phyloP scores from a whole-genome alignment of 1,140 invertebrate species.

The Sycobia sp. region DNA sequence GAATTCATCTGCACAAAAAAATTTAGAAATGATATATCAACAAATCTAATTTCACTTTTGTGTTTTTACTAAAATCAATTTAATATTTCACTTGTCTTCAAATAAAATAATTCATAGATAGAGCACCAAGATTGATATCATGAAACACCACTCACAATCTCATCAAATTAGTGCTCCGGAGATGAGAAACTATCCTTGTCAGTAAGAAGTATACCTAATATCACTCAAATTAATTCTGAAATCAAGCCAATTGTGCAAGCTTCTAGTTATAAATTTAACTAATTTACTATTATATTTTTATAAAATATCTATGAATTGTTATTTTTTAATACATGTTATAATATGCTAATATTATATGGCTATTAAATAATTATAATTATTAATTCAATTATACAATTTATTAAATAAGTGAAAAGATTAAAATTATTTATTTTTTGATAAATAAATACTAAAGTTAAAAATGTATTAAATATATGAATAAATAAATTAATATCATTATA shows the following conservation, averaged over 20 bases:
- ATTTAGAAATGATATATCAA: not conserved
- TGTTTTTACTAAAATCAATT: not conserved
- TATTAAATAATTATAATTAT: not conserved
- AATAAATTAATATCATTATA: too few species aligned
- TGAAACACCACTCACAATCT: slow-evolving; percentile 25
- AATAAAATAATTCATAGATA: not conserved
- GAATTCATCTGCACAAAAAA: slow-evolving; percentile 53
- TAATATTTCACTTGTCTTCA: not conserved
- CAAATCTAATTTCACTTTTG: not conserved
- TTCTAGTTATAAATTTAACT: slow-evolving; percentile 16
- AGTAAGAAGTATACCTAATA: slow-evolving; percentile 28
- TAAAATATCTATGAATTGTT: not conserved
- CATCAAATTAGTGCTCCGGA: slow-evolving; percentile 31
- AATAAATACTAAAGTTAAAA: too few species aligned
- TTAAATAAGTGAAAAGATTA: too few species aligned
- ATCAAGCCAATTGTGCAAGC: slow-evolving; percentile 26
- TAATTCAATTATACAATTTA: not conserved
- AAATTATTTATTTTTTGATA: too few species aligned
- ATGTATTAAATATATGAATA: too few species aligned
- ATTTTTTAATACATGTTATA: not conserved
- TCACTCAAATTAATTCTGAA: slow-evolving; percentile 30
- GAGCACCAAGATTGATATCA: slow-evolving; percentile 21
- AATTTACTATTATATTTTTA: not conserved
- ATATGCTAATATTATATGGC: not conserved
- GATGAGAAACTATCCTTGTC: slow-evolving; percentile 32